Evolutionary conservation across 2,797 vertebrate species (phyloP), one percentile per base, ranked within the genome.

Genomic region (Megalops cyprinoides): DNA sequence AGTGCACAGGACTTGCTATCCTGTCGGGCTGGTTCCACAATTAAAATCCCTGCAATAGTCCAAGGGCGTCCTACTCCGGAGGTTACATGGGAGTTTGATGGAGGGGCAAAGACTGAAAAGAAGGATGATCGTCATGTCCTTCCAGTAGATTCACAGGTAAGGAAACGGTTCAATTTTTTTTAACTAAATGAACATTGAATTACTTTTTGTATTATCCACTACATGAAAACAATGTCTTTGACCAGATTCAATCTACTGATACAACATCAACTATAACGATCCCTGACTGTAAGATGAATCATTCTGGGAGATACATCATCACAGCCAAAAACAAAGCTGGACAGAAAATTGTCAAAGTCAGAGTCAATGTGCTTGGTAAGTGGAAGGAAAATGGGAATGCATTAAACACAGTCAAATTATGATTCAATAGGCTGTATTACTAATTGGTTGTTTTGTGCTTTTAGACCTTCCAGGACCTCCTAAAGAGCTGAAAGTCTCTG

Each of bases 311-410:
- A 90, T 99, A 98, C 83, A 98, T 93, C 82, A 96, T 99, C 92
- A 98, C 97, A 37, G 98, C 97, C 82, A 99, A 99, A 90, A 99
- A 99, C 88, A 99, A 99, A 93, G 96, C 97, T 28, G 98, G 97
- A 90, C 97, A 98, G 90, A 99, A 99, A 90, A 97, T 97, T 39
- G 89, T 95, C 51, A 96, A 96, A 49, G 84, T 98, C 87, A 94
- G 96, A 92, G 96, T 99, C 84, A 97, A 96, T 84, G 97, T 99
- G 56, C 96, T 99, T 55, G 98, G 98, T 99, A 93, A 58, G 95
- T 86, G n/a, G n/a, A n/a, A n/a, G 84, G 82, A 71, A 39, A 58
- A 79, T 81, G 79, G 37, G 62, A 20, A n/a, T n/a, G n/a, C n/a
- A n/a, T n/a, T n/a, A n/a, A n/a, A n/a, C n/a, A n/a, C n/a, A n/a